These are phyloP conservation scores for Mesoclemmys tuberculata DNA, from an alignment of 2,113 vertebrate genomes.

Conservation along the genomic window DNA sequence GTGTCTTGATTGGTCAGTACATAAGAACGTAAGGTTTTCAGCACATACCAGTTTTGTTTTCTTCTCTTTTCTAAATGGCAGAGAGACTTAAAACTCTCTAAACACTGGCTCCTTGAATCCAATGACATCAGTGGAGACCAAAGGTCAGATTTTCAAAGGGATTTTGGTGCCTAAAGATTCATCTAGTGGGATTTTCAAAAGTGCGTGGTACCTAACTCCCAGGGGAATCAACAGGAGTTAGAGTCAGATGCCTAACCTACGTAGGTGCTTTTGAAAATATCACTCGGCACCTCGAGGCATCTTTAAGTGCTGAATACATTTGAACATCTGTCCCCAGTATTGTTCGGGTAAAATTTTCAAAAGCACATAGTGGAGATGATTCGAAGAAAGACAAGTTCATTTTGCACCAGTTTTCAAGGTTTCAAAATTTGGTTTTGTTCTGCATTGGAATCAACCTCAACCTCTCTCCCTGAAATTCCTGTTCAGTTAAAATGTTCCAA, in stretches of 20 bases:
- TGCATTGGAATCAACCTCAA: background rate
- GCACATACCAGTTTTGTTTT: background rate
- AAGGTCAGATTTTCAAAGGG: background rate
- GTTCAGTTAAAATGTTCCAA: background rate
- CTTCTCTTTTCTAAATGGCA: background rate
- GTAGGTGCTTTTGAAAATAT: background rate
- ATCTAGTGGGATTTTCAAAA: background rate
- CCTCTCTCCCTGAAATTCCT: background rate
- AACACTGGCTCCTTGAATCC: background rate
- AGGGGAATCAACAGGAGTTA: background rate
- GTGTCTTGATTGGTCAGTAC: background rate
- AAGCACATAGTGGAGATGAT: background rate
- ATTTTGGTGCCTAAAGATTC: background rate
- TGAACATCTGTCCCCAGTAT: background rate
- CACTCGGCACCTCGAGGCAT: background rate
- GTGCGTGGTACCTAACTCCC: background rate
- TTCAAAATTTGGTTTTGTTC: background rate
- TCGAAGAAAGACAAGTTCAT: background rate
- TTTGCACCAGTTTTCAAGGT: background rate
- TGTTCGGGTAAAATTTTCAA: background rate
- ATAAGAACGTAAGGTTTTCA: background rate
- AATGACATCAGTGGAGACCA: background rate
- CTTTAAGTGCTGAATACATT: background rate
- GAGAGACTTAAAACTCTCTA: background rate
- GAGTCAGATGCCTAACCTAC: background rate